These are phyloP conservation scores for Melierax canorus DNA, from an alignment of 2,113 vertebrate genomes.

Conservation along the genomic window DNA sequence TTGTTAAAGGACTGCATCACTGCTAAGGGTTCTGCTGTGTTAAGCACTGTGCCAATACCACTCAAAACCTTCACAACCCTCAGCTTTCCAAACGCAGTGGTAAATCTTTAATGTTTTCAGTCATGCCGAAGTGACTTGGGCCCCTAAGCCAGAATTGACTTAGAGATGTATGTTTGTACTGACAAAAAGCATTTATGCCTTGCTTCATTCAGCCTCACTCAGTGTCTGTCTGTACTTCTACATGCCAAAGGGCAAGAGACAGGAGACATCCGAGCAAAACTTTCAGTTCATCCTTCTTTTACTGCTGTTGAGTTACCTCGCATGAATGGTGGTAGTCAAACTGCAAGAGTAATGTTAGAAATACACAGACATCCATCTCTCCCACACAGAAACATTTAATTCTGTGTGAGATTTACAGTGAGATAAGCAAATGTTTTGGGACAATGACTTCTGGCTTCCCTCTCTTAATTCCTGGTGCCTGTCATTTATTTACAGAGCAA, in stretches of 20 bases:
- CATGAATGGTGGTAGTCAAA: background rate
- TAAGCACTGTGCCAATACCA: background rate
- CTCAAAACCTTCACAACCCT: background rate
- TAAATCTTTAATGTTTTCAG: conserved; percentile 16
- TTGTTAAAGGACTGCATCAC: background rate
- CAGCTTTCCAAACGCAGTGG: background rate
- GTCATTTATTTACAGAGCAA: background rate
- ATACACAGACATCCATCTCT: background rate
- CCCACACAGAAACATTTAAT: background rate
- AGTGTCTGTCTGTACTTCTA: background rate
- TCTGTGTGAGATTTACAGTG: background rate
- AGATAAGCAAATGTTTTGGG: background rate
- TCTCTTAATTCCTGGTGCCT: background rate
- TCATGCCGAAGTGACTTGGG: background rate
- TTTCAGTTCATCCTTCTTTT: background rate
- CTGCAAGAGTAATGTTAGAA: background rate
- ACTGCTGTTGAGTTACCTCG: background rate
- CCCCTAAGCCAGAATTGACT: background rate
- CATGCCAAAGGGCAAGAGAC: background rate
- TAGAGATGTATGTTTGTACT: background rate
- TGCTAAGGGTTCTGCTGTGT: background rate
- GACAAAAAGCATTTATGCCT: background rate
- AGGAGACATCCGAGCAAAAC: background rate
- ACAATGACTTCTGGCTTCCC: background rate
- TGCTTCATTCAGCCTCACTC: background rate